Percentiles rank a stretch among this genome's conserved stretches.
phyloP scores from a whole-genome alignment of 2,888 invertebrate species.

The Furcula furcula region DNA sequence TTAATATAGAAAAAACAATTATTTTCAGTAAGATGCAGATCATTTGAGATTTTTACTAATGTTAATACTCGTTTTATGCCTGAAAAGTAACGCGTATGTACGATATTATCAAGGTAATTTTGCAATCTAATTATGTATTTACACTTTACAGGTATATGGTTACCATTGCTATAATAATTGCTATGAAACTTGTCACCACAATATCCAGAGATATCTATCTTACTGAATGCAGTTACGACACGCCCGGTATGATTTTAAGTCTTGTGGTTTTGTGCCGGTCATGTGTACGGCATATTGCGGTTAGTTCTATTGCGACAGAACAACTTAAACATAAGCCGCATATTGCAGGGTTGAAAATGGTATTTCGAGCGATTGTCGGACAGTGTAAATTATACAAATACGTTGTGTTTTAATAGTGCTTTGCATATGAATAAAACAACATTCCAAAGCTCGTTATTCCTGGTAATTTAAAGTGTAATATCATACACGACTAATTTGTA shows the following conservation, averaged over 20 bases:
- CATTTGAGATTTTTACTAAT: no score
- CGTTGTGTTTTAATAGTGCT: background rate
- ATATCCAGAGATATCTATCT: slow-evolving; percentile 35
- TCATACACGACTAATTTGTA: no score
- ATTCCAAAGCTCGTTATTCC: no score
- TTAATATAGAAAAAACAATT: no score
- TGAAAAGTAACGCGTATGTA: no score
- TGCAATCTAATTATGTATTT: slow-evolving; percentile 9
- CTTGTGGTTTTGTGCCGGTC: slow-evolving; percentile 32
- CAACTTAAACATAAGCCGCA: slow-evolving; percentile 23
- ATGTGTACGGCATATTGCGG: slow-evolving; percentile 25
- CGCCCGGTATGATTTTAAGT: slow-evolving; percentile 33
- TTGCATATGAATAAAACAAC: background rate
- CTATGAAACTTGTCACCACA: slow-evolving; percentile 32
- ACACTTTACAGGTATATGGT: slow-evolving; percentile 29
- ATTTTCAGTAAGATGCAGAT: no score
- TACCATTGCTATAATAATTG: no score
- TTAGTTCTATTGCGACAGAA: slow-evolving; percentile 30
- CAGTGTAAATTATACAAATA: slow-evolving; percentile 6
- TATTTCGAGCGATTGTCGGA: slow-evolving; percentile 14
- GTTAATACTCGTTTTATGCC: no score
- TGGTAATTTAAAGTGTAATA: no score
- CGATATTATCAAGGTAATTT: background rate
- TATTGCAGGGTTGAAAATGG: slow-evolving; percentile 16
- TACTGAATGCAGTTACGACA: slow-evolving; percentile 33